phyloP scores from a whole-genome alignment of 92 coral and sea anemone species.

The Nematostella vectensis region DNA sequence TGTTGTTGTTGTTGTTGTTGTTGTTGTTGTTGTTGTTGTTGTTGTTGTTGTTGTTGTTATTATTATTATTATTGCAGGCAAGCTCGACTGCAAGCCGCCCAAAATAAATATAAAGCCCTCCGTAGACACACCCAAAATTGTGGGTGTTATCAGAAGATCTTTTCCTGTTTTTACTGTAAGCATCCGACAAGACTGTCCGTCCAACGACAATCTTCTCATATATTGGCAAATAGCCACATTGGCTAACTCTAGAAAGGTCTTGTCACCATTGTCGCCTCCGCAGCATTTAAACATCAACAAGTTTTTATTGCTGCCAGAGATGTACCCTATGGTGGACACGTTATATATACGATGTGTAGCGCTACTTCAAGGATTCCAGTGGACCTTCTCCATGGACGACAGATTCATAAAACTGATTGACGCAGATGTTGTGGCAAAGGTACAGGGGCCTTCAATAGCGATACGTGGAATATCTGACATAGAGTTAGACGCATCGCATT shows the following conservation, averaged over 20 bases:
- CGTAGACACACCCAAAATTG: slow-evolving; percentile 3
- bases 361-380: not conserved
- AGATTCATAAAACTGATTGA: slow-evolving; percentile 17
- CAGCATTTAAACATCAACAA: not conserved
- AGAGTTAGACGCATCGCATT: slow-evolving; percentile 23
- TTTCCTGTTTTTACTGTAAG: not conserved
- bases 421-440: slow-evolving; percentile 23
- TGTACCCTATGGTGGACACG: not conserved
- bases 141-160: slow-evolving; percentile 7
- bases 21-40: too few species aligned
- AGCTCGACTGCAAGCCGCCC: slow-evolving; percentile 10
- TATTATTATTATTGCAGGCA: slow-evolving; percentile 5
- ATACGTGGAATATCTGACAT: slow-evolving; percentile 11
- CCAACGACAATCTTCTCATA: slow-evolving; percentile 1
- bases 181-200: slow-evolving; percentile 2
- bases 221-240: slow-evolving; percentile 14
- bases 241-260: not conserved
- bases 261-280: slow-evolving; percentile 6
- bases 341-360: slow-evolving; percentile 8
- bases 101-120: slow-evolving; percentile 6
- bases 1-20: too few species aligned
- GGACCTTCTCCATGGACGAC: slow-evolving; percentile 9
- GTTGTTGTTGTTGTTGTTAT: too few species aligned
- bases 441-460: slow-evolving; percentile 14
- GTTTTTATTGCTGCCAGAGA: not conserved